Evolutionary conservation across 2,113 vertebrate species (phyloP).

Genomic region (Miniopterus natalensis): DNA sequence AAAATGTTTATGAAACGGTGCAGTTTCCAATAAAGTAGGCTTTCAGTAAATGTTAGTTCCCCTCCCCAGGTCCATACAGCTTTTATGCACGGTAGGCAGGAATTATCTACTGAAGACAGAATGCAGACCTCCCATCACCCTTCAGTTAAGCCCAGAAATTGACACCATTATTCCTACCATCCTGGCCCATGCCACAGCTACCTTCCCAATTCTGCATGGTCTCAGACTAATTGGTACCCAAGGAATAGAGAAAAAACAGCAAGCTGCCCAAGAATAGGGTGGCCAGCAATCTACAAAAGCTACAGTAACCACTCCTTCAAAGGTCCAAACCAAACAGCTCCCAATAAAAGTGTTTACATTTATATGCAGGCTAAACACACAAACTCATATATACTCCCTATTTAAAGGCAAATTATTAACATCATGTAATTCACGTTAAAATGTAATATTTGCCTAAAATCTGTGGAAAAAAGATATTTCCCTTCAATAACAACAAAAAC

Average conservation of each 20-base stretch:
- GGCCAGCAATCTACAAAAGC: not conserved
- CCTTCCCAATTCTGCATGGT: not conserved
- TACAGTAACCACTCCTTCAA: not conserved
- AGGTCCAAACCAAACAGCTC: not conserved
- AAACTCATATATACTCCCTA: not conserved
- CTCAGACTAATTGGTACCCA: not conserved
- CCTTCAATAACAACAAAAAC: constrained; percentile 11
- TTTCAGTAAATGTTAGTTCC: not conserved
- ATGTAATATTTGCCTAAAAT: not conserved
- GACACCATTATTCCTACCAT: not conserved
- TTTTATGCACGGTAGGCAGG: not conserved
- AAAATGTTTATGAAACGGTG: constrained; percentile 13
- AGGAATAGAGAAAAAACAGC: not conserved
- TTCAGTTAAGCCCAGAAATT: not conserved
- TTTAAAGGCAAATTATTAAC: constrained; percentile 22
- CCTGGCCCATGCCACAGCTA: not conserved
- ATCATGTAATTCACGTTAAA: not conserved
- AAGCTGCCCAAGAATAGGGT: not conserved
- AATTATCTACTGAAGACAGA: not conserved
- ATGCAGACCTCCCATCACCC: not conserved
- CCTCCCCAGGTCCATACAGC: not conserved
- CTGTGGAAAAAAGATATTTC: not conserved
- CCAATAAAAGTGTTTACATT: not conserved
- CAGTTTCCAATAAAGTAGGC: not conserved
- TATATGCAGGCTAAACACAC: not conserved